Base-by-base conservation (phyloP, 2,113 vertebrate species). In the Sakesphorus luctuosus region DNA sequence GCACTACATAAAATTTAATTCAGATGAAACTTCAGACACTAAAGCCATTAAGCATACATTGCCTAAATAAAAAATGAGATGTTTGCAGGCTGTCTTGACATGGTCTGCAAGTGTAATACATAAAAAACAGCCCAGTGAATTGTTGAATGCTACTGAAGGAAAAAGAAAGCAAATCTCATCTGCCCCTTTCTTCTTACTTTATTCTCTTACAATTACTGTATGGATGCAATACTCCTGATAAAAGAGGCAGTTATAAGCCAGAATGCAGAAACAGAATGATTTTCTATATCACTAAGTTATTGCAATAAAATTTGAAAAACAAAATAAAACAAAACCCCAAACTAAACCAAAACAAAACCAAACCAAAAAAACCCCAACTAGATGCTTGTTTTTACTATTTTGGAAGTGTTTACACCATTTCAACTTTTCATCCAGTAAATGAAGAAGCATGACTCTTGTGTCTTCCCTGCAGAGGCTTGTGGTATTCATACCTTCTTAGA, bases 11-110 rank as follows among this genome's bases (percentile, higher is more conserved):
- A 95, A 96, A 98, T 97, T 75, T 87, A 91, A 97, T 97, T 97
- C 93, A 93, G 86, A 96, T 78, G 80, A 93, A 96, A 88, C 76
- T 92, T 97, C 76, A 97, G 95, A 94, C 58, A 74, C 79, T 89
- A 61, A 84, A 95, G 69, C 69, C 79, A 93, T 97, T 96, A 96
- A 87, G 43, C 36, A 88, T 90, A 95, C 68, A 87, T 94, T 96
- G 96, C 85, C 79, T 97, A 98, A 97, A 97, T 97, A 97, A 97
- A 98, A 98, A 97, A 95, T 96, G 93, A 96, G 89, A 93, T 97
- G 86, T 96, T 95, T 97, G 73, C 68, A 95, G 95, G 88, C 86
- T 97, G 76, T 82, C 81, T 97, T 96, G 95, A 97, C 66, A 36
- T 14, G 65, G 91, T 95, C 94, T 93, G 84, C 91, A 87, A 97